Base-by-base conservation (phyloP, 2,797 vertebrate species). In the Enteromius paludinosus region DNA sequence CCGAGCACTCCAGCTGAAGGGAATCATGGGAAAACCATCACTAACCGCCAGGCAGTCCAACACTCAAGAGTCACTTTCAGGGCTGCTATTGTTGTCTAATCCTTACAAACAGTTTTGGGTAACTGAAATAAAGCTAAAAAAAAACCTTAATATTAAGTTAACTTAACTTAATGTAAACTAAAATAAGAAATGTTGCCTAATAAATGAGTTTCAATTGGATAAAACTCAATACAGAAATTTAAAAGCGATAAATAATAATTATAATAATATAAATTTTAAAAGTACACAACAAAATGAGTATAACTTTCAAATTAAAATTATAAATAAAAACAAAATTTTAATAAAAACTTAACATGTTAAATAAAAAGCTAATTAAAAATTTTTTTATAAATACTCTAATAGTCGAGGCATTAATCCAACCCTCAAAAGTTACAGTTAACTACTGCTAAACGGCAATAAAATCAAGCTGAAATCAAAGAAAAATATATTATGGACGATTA, bases 1-100 rank as follows among this genome's bases (percentile, higher is more conserved):
- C 97, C 9, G 97, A 98, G 88, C 97, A 98, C 91, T 98, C 96
- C 92, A 98, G 91, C 97, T 98, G 87, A 69, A 90, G 78, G 81
- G 90, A 5, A 91, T 80, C 25, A 71, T 77, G 43, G 81, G 70
- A 72, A 76, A 86, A 35, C 11, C 0, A 64, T 23, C 23, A 70
- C 6, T 9, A 41, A 28, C 1, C 18, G 0, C 2, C 25, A 2
- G 15, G 14, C 30, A 56, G 17, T 69, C n/a, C 5, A 61, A 6
- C 59, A 15, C 25, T 61, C 12, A 61, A 0, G 5, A 61, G 12
- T 7, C 25, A 7, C 25, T 56, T 11, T 56, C 54, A 23, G 54
- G 10, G 54, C 11, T 23, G 20, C 10, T 23, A 56, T 11, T 56
- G n/a, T n/a, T 54, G n/a, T n/a, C 52, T 23, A 23, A 11, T 23